Conservation (phyloP, 53 echinoderm and acorn worm genomes). For the Mesocentrotus franciscanus region DNA sequence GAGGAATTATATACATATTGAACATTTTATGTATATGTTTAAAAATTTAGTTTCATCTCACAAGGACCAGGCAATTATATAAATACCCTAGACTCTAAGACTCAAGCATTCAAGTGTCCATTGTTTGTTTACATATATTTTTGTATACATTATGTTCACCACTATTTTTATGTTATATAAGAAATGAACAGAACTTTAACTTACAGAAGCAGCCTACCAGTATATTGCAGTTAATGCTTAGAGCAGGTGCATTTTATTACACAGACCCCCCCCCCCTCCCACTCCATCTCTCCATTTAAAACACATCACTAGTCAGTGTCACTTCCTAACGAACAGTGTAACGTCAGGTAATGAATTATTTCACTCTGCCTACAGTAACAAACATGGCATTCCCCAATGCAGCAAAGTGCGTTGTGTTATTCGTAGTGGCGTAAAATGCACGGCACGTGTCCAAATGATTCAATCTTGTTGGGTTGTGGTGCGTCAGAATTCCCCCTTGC, state of each 20-base stretch:
- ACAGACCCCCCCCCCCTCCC: not conserved
- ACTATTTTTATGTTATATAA: no score
- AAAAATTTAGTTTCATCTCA: no score
- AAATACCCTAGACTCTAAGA: no score
- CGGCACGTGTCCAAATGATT: slow-evolving; percentile 15
- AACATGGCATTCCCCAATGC: not conserved
- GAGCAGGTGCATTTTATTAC: not conserved
- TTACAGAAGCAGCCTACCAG: not conserved
- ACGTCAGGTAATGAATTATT: not conserved
- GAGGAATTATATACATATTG: no score
- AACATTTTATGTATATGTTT: no score
- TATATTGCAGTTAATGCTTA: not conserved
- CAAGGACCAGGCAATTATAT: no score
- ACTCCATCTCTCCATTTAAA: not conserved
- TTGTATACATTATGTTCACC: no score
- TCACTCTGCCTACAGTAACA: not conserved
- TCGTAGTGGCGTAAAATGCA: slow-evolving; percentile 12
- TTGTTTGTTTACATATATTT: no score
- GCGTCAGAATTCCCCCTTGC: slow-evolving; percentile 4
- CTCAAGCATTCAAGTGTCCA: no score
- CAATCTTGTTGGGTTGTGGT: not conserved
- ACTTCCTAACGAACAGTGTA: not conserved
- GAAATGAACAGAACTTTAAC: no score
- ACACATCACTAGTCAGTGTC: not conserved
- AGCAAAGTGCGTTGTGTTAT: not conserved